Percentiles rank a stretch among this genome's conserved stretches.
These are phyloP conservation scores for Mus caroli DNA, from an alignment of 2,797 vertebrate species.

Conservation along the genomic window DNA sequence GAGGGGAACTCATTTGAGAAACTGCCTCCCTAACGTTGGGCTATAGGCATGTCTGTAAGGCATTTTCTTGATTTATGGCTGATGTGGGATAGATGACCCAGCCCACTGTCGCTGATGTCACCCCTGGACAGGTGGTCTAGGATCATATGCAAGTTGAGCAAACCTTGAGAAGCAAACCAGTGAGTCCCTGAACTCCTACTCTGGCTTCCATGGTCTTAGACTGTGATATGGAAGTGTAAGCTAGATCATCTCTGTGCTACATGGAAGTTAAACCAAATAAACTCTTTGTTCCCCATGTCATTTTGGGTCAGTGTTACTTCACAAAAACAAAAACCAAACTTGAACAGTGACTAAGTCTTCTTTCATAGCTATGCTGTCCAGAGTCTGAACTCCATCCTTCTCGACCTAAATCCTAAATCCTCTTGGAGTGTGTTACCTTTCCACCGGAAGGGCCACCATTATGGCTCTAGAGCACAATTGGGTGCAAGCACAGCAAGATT, in stretches of 20 bases:
- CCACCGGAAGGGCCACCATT: neutral
- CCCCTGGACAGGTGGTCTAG: neutral
- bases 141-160: neutral
- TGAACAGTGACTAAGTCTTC: neutral
- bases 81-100: too few species aligned
- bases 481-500: neutral
- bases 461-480: neutral
- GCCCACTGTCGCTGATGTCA: neutral
- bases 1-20: neutral
- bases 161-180: neutral
- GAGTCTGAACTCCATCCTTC: neutral
- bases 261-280: neutral
- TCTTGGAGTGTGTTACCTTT: neutral
- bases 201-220: too few species aligned
- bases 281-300: neutral
- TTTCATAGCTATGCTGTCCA: neutral
- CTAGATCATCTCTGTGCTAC: neutral
- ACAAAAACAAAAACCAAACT: neutral
- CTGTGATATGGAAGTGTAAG: neutral
- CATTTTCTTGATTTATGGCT: neutral
- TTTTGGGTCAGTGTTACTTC: neutral
- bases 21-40: neutral
- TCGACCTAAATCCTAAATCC: neutral
- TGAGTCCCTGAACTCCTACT: neutral
- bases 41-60: neutral